These are phyloP conservation scores for Pseudomyrmex sp. DNA, from an alignment of 1,140 invertebrate species.

Conservation along the genomic window DNA sequence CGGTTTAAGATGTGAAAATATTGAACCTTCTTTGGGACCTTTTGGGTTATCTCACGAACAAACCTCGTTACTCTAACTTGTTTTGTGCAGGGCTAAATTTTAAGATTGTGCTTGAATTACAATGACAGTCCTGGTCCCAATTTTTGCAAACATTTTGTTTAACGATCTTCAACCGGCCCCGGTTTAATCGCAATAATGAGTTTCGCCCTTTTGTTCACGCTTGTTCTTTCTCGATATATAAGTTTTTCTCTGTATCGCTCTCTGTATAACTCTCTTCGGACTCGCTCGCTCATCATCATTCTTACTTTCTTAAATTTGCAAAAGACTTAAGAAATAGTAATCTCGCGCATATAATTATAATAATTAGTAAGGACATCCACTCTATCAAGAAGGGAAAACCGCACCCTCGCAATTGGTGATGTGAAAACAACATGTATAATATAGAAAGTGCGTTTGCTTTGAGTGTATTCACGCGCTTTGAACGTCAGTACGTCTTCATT, in stretches of 20 bases:
- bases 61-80: too few species aligned
- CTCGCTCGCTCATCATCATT: background rate
- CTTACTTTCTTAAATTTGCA: constrained; percentile 33
- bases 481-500: too few species aligned
- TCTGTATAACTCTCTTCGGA: background rate
- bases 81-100: too few species aligned
- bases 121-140: too few species aligned
- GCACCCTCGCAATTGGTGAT: constrained; percentile 28
- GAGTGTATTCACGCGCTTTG: too few species aligned
- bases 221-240: background rate
- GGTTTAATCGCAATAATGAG: constrained; percentile 46
- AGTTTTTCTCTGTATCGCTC: background rate
- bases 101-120: too few species aligned
- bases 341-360: constrained; percentile 52
- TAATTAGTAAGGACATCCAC: constrained; percentile 25
- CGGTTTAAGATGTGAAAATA: constrained; percentile 12
- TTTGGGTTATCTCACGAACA: too few species aligned
- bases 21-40: too few species aligned
- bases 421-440: constrained; percentile 60
- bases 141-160: background rate
- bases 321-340: constrained; percentile 64
- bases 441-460: background rate
- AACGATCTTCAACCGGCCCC: background rate
- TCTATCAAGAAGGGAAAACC: background rate
- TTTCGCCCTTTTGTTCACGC: constrained; percentile 27